phyloP scores from a whole-genome alignment of 1,140 invertebrate species.

The Diprion similis region DNA sequence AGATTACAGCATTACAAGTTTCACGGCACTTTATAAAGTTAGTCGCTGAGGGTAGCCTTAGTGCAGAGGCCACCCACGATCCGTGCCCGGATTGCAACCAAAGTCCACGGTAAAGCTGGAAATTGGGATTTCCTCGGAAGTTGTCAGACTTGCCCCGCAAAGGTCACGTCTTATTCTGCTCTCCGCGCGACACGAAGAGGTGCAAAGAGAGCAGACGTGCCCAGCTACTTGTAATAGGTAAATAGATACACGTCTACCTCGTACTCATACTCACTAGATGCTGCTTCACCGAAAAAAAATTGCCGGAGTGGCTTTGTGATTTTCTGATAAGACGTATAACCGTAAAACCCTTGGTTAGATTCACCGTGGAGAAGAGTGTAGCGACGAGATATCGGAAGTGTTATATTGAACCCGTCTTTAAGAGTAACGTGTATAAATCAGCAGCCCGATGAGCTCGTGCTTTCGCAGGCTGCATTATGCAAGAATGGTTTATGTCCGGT shows the following conservation, averaged over 20 bases:
- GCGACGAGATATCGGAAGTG: background rate
- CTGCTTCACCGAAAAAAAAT: no score
- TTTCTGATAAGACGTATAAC: background rate
- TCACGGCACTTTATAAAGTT: constrained; percentile 16
- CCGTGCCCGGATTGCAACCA: background rate
- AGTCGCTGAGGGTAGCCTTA: constrained; percentile 29
- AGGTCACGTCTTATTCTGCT: no score
- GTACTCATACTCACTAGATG: no score
- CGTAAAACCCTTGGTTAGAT: background rate
- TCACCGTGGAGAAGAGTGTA: background rate
- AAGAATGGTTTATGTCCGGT: background rate
- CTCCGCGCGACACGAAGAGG: no score
- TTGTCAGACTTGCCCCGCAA: no score
- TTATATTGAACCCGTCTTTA: background rate
- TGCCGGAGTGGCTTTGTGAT: background rate
- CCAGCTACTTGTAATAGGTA: no score
- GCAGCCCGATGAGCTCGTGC: background rate
- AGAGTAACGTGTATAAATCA: background rate
- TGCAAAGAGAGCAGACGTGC: no score
- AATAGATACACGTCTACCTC: no score
- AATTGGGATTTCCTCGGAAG: no score
- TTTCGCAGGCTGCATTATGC: background rate
- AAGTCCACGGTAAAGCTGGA: no score
- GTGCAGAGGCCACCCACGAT: constrained; percentile 19
- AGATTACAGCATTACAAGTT: constrained; percentile 40